Conservation (phyloP, 2,888 invertebrate species). For the Tyria jacobaeae region DNA sequence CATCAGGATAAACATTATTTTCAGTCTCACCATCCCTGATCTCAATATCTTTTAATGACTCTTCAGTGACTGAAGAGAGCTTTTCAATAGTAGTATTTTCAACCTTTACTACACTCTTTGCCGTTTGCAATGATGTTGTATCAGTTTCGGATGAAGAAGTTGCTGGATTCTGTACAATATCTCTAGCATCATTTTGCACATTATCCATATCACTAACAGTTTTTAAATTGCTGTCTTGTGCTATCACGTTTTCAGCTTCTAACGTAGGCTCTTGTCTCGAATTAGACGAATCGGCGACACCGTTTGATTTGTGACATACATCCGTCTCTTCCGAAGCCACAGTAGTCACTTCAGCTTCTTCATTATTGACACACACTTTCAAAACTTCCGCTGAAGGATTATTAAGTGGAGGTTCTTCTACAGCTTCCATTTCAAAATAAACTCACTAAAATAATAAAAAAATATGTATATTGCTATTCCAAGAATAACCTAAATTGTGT, state of each 20-base stretch:
- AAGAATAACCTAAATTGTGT: constrained; percentile 47
- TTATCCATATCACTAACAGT: constrained; percentile 21
- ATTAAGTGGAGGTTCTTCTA: constrained; percentile 57
- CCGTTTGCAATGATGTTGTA: constrained; percentile 19
- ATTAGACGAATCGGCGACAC: constrained; percentile 62
- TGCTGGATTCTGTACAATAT: constrained; percentile 24
- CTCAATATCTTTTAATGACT: constrained; percentile 27
- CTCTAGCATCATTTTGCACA: constrained; percentile 14
- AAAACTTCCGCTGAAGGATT: constrained; percentile 54
- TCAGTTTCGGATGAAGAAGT: constrained; percentile 20
- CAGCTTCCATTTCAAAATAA: constrained; percentile 53
- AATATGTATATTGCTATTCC: constrained; percentile 27
- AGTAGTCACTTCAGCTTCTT: constrained; percentile 48
- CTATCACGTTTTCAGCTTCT: constrained; percentile 33
- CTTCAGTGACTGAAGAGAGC: constrained; percentile 4
- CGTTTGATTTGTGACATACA: constrained; percentile 75
- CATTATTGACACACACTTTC: constrained; percentile 56
- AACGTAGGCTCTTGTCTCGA: constrained; percentile 36
- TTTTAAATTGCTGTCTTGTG: constrained; percentile 33
- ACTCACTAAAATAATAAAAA: constrained; percentile 39
- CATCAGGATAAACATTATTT: constrained; percentile 17
- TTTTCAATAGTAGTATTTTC: too few relatives aligned
- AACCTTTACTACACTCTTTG: constrained; percentile 16
- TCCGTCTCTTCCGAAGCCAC: constrained; percentile 57
- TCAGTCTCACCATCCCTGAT: constrained; percentile 17